phyloP scores from a whole-genome alignment of 2,888 invertebrate genomes.

The Cepaea hortensis region DNA sequence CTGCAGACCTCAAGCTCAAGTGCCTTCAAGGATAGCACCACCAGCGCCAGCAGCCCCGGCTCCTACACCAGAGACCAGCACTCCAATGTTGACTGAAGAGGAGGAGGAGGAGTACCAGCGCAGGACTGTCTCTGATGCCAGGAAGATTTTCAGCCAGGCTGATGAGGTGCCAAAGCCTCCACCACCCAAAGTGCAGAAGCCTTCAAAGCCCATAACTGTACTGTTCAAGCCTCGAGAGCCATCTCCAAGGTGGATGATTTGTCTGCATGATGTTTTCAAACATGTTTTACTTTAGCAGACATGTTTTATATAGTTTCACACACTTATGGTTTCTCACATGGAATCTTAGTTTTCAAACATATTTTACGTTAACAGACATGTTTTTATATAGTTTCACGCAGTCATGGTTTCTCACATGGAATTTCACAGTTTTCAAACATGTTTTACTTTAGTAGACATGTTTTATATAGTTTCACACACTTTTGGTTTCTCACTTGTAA shows the following conservation, averaged over 20 bases:
- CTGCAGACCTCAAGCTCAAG: conserved; percentile 44
- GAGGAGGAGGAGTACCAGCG: conserved; percentile 60
- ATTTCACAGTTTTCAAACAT: too few relatives aligned
- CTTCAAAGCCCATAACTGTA: conserved; percentile 46
- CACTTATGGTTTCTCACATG: too few relatives aligned
- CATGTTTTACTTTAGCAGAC: neutral
- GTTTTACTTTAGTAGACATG: too few relatives aligned
- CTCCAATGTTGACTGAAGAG: conserved; percentile 56
- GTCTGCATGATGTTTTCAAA: conserved; percentile 7
- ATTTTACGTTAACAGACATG: too few relatives aligned
- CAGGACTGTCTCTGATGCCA: conserved; percentile 64
- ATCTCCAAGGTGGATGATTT: conserved; percentile 53
- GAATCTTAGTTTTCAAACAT: too few relatives aligned
- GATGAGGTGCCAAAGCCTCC: conserved; percentile 50
- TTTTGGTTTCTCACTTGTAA: too few relatives aligned
- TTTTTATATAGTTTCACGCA: too few relatives aligned
- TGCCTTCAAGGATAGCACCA: conserved; percentile 53
- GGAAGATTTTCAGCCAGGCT: conserved; percentile 58
- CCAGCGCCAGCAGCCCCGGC: conserved; percentile 50
- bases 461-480: too few relatives aligned
- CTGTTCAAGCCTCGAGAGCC: conserved; percentile 50
- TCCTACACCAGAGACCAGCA: conserved; percentile 45
- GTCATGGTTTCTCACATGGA: too few relatives aligned
- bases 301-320: too few relatives aligned
- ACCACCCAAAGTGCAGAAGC: conserved; percentile 52